Evolutionary conservation across 92 coral and sea anemone genomes (phyloP).

Genomic region (Epizoanthus rinbou): DNA sequence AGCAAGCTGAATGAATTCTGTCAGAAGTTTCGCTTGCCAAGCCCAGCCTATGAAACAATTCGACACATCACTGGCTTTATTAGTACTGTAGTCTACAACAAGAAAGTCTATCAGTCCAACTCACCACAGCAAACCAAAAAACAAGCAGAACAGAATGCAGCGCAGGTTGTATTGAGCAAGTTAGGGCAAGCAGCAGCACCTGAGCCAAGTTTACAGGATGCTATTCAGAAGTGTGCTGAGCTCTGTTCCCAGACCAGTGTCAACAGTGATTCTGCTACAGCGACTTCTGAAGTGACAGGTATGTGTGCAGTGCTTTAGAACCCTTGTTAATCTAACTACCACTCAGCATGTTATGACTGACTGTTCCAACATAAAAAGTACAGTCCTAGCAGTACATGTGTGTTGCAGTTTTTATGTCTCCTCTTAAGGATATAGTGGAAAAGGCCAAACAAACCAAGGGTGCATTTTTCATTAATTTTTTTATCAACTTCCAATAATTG

Average conservation of each 20-base stretch:
- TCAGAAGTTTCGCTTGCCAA: conserved; percentile 84
- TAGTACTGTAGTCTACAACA: conserved; percentile 71
- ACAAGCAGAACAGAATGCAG: conserved; percentile 88
- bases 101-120: conserved; percentile 69
- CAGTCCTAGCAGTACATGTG: too few relatives aligned
- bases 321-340: too few relatives aligned
- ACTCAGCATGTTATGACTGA: too few relatives aligned
- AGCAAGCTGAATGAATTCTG: conserved; percentile 88
- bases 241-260: conserved; percentile 40
- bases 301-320: too few relatives aligned
- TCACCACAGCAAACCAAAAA: conserved; percentile 73
- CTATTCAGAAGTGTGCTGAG: conserved; percentile 64
- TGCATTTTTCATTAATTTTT: too few relatives aligned
- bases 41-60: conserved; percentile 74
- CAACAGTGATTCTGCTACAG: conserved; percentile 5
- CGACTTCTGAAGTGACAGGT: background rate
- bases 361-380: too few relatives aligned
- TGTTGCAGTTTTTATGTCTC: too few relatives aligned
- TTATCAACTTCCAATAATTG: too few relatives aligned
- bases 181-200: conserved; percentile 81
- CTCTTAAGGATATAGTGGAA: too few relatives aligned
- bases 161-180: conserved; percentile 81
- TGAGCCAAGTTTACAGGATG: conserved; percentile 50
- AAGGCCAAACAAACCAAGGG: too few relatives aligned
- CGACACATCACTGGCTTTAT: conserved; percentile 65